phyloP scores from a whole-genome alignment of 2,888 invertebrate genomes.

The Agriopis marginaria region DNA sequence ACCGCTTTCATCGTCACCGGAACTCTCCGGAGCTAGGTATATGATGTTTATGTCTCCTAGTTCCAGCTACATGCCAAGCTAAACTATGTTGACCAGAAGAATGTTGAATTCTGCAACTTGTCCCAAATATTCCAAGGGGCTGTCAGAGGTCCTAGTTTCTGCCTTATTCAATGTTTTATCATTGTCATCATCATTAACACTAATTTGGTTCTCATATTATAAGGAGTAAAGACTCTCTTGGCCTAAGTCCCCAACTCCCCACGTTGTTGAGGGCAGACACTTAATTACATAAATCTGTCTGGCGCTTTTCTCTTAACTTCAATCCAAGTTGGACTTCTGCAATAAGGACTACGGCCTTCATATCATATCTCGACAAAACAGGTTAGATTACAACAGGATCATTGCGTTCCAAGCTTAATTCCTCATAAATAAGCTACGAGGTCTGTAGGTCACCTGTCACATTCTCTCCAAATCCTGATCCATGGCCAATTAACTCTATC shows the following conservation, averaged over 20 bases:
- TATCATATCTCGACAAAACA: neutral
- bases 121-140: neutral
- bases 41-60: neutral
- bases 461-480: conserved; percentile 17
- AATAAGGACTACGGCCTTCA: neutral
- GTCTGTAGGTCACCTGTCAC: conserved; percentile 18
- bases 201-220: no score
- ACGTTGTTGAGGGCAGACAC: no score
- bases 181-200: no score
- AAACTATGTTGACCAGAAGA: no score
- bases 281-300: no score
- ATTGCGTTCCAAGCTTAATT: conserved; percentile 1
- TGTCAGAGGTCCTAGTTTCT: neutral
- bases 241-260: no score
- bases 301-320: no score
- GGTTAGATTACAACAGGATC: neutral
- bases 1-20: conserved; percentile 11
- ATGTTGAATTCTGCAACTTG: neutral
- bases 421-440: conserved; percentile 8
- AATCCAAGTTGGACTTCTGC: no score
- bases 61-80: neutral
- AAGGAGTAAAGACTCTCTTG: no score
- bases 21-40: conserved; percentile 13
- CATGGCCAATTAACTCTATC: conserved; percentile 23
- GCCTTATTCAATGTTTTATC: neutral